Base-by-base conservation (phyloP, 1,140 invertebrate genomes). In the Ceratina calcarata region DNA sequence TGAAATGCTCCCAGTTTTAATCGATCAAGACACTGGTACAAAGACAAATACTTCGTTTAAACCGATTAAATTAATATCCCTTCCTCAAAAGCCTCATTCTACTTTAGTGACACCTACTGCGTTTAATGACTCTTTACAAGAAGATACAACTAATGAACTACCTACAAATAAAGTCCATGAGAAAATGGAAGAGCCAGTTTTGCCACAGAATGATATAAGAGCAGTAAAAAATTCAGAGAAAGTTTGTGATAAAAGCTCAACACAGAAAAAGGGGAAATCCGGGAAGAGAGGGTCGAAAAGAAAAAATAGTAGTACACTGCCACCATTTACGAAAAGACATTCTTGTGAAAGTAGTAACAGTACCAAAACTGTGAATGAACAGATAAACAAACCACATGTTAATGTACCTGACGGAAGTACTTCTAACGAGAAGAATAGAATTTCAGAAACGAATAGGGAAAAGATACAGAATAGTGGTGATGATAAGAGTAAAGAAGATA, bases 1-100 rank as follows among this genome's bases (percentile, higher is more conserved):
- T 10, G 81, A 89, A 32, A 91, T 91, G 89, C 84, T 83, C 20
- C 88, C 90, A 8, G 89, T 91, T n/a, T 57, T 53, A 0, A 55
- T 57, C 10, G 32, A 82, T 7, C 15, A 65, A 4, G 53, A 69
- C n/a, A 22, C 18, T 18, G 57, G 12, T 49, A 18, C 61, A 1
- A 80, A 72, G 16, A 18, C 32, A 27, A 86, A 66, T 68, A 66
- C 66, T 22, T 45, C 53, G 1, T 90, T 91, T 20, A 89, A 91
- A 65, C 88, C 88, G 2, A 89, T 91, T 15, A 91, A 89, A 76
- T 83, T 83, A 72, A 73, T 66, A 16, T 80, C 70, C 10, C 57
- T 77, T n/a, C 13, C 62, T 65, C 89, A 83, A 81, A 90, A 86
- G 53, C 27, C 81, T 24, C 32, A 79, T 66, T 57, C 85, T 27